Conservation (phyloP, 2,888 invertebrate species). For the Cheilosia soror region DNA sequence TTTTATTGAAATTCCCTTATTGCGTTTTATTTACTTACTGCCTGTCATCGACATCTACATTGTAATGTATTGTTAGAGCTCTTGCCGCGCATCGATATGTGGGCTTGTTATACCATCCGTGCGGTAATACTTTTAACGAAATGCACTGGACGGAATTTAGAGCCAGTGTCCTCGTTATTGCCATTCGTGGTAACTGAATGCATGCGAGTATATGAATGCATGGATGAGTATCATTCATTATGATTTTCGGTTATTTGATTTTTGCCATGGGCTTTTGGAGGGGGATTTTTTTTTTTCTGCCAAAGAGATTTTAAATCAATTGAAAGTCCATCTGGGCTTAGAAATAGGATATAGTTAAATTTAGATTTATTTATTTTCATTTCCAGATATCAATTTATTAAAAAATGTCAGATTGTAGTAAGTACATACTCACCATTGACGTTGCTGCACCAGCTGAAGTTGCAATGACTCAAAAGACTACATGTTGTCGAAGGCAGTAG, state of each 20-base stretch:
- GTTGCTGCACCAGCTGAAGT: no score
- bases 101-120: background rate
- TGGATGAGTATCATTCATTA: background rate
- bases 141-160: background rate
- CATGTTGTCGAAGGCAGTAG: no score
- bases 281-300: background rate
- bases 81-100: background rate
- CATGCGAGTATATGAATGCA: background rate
- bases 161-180: background rate
- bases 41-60: conserved; percentile 28
- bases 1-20: conserved; percentile 72
- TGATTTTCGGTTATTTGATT: background rate
- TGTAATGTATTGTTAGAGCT: conserved; percentile 30
- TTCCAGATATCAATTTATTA: no score
- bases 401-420: no score
- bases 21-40: conserved; percentile 70
- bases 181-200: background rate
- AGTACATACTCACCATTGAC: no score
- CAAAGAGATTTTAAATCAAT: no score
- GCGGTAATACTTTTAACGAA: conserved; percentile 5
- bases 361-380: no score
- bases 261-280: background rate
- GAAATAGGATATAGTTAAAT: no score
- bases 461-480: no score
- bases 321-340: no score